Percentiles rank a stretch among this genome's conserved stretches.
These are phyloP conservation scores for Anniella stebbinsi DNA, from an alignment of 2,797 vertebrate genomes.

Conservation along the genomic window DNA sequence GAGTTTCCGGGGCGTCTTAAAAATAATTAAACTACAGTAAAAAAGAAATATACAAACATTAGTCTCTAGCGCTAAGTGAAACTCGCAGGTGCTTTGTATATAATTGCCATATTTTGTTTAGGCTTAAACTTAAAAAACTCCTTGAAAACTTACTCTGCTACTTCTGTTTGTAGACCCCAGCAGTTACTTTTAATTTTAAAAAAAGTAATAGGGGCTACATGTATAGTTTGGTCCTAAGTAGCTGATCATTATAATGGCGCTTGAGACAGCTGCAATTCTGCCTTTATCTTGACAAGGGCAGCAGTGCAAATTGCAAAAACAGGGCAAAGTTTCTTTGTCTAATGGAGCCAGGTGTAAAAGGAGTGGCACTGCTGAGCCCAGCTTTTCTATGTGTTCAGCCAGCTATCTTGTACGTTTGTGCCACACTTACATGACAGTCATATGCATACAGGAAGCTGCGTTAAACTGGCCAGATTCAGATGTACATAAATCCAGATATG, in stretches of 20 bases:
- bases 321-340: constrained; percentile 5
- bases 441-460: not conserved
- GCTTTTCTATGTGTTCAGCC: not conserved
- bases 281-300: not conserved
- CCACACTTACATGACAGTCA: not conserved
- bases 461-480: not conserved
- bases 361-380: not conserved
- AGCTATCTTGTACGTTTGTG: not conserved
- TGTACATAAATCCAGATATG: too few relatives aligned
- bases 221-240: not conserved
- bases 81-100: too few relatives aligned
- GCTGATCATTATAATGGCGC: not conserved
- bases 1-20: not conserved
- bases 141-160: not conserved
- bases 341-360: not conserved
- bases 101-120: not conserved
- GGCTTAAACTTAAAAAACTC: not conserved
- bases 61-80: not conserved
- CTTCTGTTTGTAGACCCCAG: not conserved
- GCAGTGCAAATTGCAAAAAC: not conserved
- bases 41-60: not conserved
- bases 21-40: not conserved
- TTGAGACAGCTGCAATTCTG: not conserved
- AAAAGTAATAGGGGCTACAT: not conserved
- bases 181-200: not conserved